A percentile compares a stretch with the other conserved stretches of the same genome.
phyloP scores from a whole-genome alignment of 2,113 vertebrate species.

The Pedionomus torquatus region DNA sequence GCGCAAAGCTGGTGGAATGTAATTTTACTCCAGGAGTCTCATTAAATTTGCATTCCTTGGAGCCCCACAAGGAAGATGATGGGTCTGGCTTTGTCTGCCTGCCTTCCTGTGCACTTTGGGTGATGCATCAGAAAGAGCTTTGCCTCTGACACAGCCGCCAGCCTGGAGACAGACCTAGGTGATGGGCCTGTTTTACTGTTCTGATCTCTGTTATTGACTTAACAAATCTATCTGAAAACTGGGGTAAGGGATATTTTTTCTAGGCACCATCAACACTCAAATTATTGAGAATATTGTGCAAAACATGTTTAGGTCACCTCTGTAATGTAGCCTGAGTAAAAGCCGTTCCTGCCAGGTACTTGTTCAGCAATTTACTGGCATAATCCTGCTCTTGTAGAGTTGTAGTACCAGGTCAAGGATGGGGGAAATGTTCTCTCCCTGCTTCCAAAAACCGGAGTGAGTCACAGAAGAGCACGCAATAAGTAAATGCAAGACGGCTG shows the following conservation, averaged over 20 bases:
- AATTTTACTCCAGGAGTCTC: not conserved
- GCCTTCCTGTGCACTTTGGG: not conserved
- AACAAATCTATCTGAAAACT: not conserved
- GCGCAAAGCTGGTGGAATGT: not conserved
- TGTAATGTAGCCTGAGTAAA: not conserved
- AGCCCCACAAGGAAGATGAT: not conserved
- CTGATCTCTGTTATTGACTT: not conserved
- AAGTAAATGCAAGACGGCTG: not conserved
- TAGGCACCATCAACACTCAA: not conserved
- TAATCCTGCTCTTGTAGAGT: not conserved
- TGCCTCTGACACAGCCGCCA: not conserved
- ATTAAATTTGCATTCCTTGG: slow-evolving; percentile 35
- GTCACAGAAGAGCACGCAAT: not conserved
- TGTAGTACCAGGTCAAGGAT: not conserved
- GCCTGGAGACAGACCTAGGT: not conserved
- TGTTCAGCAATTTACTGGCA: not conserved
- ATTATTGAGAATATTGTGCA: not conserved
- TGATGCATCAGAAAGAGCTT: not conserved
- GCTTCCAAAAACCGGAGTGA: not conserved
- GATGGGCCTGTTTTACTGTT: not conserved
- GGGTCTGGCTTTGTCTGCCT: slow-evolving; percentile 12
- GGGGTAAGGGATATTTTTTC: not conserved
- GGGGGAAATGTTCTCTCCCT: not conserved
- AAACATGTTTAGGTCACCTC: not conserved
- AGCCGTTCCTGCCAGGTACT: not conserved